These are phyloP conservation scores for Chironex yamaguchii DNA, from an alignment of 30 jellyfish, hydroid and myxozoan species.

Conservation along the genomic window DNA sequence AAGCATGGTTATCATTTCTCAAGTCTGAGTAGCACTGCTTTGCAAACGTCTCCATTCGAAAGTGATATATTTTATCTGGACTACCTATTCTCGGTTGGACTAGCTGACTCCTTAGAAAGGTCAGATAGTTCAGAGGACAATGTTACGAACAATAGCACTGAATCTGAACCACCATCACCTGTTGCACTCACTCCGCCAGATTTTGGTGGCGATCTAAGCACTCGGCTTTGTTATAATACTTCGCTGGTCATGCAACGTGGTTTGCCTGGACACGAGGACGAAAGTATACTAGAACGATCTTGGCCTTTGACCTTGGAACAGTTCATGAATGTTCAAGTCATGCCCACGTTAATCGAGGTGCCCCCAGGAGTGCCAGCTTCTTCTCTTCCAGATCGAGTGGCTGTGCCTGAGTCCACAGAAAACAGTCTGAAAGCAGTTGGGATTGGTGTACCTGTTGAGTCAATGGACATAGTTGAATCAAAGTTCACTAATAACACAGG, in stretches of 20 bases:
- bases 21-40: not conserved
- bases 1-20: not conserved
- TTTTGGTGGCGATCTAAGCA: not conserved
- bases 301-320: not conserved
- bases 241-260: not conserved
- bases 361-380: not conserved
- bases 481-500: too few relatives aligned
- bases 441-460: too few relatives aligned
- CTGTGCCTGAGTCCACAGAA: not conserved
- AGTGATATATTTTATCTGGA: slow-evolving; percentile 40
- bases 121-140: not conserved
- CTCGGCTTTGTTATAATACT: not conserved
- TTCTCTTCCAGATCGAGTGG: not conserved
- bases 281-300: not conserved
- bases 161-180: not conserved
- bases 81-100: slow-evolving; percentile 76
- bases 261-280: not conserved
- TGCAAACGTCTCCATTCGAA: not conserved
- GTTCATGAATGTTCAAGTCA: not conserved
- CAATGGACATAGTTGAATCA: too few relatives aligned
- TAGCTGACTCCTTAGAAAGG: slow-evolving; percentile 56
- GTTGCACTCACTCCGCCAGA: not conserved
- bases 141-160: not conserved
- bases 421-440: not conserved
- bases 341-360: not conserved